Conservation (phyloP, 2,797 vertebrate genomes). For the Sebastes umbrosus region DNA sequence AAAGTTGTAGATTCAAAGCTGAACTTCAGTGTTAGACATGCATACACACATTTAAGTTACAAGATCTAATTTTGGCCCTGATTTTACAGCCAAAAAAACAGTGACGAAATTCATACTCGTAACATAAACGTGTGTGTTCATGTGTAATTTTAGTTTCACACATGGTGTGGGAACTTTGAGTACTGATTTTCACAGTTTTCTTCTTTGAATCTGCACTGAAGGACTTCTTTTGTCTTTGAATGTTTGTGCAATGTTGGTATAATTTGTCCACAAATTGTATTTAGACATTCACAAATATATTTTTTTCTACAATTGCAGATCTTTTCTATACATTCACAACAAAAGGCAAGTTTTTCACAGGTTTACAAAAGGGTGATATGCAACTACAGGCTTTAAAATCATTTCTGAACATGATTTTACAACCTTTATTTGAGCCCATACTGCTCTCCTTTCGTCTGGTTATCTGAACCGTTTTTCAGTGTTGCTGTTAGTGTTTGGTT, state of each 20-base stretch:
- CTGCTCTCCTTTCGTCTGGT: slow-evolving; percentile 22
- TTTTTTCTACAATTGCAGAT: background rate
- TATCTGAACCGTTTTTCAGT: slow-evolving; percentile 32
- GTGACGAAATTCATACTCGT: background rate
- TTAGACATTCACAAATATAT: background rate
- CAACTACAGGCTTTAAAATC: background rate
- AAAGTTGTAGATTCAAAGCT: background rate
- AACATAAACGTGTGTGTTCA: background rate
- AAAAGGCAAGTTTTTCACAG: background rate
- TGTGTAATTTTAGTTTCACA: background rate
- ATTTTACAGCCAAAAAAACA: background rate
- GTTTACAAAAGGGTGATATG: background rate
- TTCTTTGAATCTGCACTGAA: background rate
- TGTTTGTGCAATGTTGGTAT: background rate
- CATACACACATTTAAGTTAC: background rate
- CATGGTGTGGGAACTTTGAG: background rate
- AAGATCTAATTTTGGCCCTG: background rate
- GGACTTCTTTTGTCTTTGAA: background rate
- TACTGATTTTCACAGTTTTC: background rate
- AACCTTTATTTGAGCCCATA: slow-evolving; percentile 26
- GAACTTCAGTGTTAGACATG: no score
- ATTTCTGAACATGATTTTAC: slow-evolving; percentile 15
- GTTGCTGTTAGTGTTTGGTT: slow-evolving; percentile 49
- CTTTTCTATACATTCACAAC: slow-evolving; percentile 1
- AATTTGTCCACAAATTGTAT: background rate